These are phyloP conservation scores for Tenualosa ilisha DNA, from an alignment of 2,797 vertebrate species.

Conservation along the genomic window DNA sequence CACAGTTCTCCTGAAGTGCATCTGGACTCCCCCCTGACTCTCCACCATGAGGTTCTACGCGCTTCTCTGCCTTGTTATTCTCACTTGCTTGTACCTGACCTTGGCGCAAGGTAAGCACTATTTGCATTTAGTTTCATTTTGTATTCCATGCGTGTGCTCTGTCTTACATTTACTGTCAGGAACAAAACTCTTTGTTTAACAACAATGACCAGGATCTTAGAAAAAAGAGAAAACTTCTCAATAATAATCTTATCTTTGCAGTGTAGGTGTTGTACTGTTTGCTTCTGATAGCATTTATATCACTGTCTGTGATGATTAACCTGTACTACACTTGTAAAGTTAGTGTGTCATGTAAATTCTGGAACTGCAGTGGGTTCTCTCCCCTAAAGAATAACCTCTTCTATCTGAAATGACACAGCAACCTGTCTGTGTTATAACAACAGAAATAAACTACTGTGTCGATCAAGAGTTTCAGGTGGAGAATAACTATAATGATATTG, in stretches of 20 bases:
- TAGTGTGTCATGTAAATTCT: neutral
- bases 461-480: neutral
- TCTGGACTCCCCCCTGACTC: neutral
- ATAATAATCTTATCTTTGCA: no score
- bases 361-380: neutral
- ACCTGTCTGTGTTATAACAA: neutral
- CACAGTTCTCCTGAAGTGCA: neutral
- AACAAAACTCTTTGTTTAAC: neutral
- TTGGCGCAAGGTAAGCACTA: conserved; percentile 71
- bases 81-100: conserved; percentile 59
- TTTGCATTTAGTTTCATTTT: conserved; percentile 24
- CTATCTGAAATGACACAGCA: neutral
- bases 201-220: neutral
- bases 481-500: neutral
- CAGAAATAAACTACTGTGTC: neutral
- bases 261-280: neutral
- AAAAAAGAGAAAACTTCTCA: neutral
- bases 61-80: conserved; percentile 58
- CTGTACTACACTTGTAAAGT: neutral
- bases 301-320: neutral
- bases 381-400: neutral
- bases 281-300: neutral
- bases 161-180: no score
- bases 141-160: no score
- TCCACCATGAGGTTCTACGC: conserved; percentile 64